A percentile compares a stretch with the other conserved stretches of the same genome.
phyloP scores from a whole-genome alignment of 2,797 vertebrate genomes.

The Cryptoprocta ferox region DNA sequence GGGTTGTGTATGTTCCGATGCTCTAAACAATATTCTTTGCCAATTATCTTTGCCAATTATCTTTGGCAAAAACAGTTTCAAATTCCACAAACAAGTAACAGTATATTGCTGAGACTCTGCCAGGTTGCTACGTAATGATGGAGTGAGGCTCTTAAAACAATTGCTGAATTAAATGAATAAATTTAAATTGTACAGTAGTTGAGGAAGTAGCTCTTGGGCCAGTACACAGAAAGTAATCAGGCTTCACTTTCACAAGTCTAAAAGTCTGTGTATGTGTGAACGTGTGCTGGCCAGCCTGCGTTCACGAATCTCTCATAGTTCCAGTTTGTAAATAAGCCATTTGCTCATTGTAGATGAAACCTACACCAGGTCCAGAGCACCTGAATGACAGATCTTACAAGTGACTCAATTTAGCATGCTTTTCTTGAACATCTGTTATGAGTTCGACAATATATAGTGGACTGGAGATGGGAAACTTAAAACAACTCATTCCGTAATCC shows the following conservation, averaged over 20 bases:
- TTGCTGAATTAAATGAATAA: neutral
- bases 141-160: neutral
- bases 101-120: neutral
- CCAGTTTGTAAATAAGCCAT: neutral
- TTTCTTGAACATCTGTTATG: neutral
- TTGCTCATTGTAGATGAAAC: neutral
- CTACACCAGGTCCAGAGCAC: neutral
- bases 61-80: neutral
- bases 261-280: neutral
- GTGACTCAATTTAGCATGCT: conserved; percentile 28
- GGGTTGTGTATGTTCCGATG: neutral
- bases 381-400: conserved; percentile 32
- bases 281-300: neutral
- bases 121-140: neutral
- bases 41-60: neutral
- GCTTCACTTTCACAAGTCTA: neutral
- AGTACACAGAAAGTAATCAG: neutral
- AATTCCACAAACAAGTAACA: neutral
- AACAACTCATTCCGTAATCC: neutral
- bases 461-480: neutral
- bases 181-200: neutral
- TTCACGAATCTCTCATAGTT: neutral
- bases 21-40: neutral
- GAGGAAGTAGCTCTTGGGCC: neutral
- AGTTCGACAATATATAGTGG: neutral